Evolutionary conservation across 2,113 vertebrate genomes (phyloP).

Genomic region (Catharus bicknelli): DNA sequence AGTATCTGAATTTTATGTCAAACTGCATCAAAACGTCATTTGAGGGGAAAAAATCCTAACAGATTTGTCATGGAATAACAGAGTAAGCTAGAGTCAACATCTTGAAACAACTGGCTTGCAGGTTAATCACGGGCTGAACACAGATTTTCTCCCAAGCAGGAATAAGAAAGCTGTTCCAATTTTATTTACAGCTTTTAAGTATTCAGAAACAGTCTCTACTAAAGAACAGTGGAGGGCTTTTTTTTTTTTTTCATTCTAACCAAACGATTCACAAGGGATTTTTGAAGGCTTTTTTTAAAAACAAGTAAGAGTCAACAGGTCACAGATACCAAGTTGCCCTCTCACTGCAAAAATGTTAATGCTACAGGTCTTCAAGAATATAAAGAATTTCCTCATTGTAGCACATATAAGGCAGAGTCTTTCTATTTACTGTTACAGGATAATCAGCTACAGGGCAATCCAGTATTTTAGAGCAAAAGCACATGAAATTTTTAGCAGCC

Average conservation of each 20-base stretch:
- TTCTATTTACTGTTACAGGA: constrained; percentile 53
- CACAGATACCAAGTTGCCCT: constrained; percentile 6
- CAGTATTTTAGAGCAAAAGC: constrained; percentile 54
- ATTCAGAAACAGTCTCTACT: constrained; percentile 12
- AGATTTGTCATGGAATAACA: neutral
- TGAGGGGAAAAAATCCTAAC: neutral
- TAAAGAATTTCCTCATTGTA: constrained; percentile 1
- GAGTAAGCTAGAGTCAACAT: neutral
- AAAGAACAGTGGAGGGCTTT: neutral
- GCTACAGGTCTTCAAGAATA: constrained; percentile 27
- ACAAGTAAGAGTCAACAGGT: constrained; percentile 1
- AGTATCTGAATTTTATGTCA: neutral
- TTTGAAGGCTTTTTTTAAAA: neutral
- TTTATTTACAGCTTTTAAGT: constrained; percentile 19
- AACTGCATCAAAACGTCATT: neutral
- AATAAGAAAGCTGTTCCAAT: constrained; percentile 17
- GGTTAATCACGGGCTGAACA: constrained; percentile 1
- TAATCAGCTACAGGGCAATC: constrained; percentile 42
- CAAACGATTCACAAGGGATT: constrained; percentile 27
- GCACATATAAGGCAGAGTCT: constrained; percentile 13
- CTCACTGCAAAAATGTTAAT: constrained; percentile 59
- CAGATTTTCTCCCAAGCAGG: neutral
- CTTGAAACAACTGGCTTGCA: neutral
- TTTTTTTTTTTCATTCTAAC: neutral
- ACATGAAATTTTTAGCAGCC: constrained; percentile 68